Evolutionary conservation across 2,888 invertebrate species (phyloP).

Genomic region (Polydrusus cervinus): DNA sequence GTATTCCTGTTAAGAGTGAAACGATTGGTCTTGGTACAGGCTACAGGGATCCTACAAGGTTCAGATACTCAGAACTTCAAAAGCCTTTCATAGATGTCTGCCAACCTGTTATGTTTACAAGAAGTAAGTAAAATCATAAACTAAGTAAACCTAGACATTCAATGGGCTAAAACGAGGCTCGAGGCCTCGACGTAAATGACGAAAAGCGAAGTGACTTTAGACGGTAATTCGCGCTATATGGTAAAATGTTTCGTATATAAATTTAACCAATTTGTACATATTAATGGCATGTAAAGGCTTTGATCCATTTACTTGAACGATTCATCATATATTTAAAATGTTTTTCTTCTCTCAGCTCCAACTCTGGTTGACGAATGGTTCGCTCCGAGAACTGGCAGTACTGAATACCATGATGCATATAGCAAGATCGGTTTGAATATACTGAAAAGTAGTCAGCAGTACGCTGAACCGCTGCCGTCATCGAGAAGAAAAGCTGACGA

Average conservation of each 20-base stretch:
- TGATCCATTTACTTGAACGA: no score
- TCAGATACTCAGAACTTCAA: constrained; percentile 74
- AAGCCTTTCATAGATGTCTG: constrained; percentile 75
- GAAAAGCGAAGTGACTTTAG: no score
- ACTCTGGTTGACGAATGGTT: constrained; percentile 74
- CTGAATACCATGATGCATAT: constrained; percentile 78
- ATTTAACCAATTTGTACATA: no score
- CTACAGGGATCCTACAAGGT: constrained; percentile 78
- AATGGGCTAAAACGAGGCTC: no score
- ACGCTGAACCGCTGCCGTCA: constrained; percentile 77
- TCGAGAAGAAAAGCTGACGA: constrained; percentile 75
- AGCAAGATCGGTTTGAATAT: constrained; percentile 77
- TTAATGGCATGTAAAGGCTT: no score
- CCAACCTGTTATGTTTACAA: constrained; percentile 65
- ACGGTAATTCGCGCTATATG: no score
- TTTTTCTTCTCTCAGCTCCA: constrained; percentile 66
- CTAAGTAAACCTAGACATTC: no score
- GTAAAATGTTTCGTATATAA: no score
- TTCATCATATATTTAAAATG: constrained; percentile 11
- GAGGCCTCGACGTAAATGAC: no score
- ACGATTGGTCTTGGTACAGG: constrained; percentile 75
- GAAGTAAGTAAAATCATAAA: constrained; percentile 62
- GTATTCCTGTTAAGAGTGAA: constrained; percentile 75
- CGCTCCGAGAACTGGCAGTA: constrained; percentile 74
- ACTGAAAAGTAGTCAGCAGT: constrained; percentile 77